Percentiles rank a stretch among this genome's conserved stretches.
Evolutionary conservation across 2,888 invertebrate species (phyloP).

Genomic region (Xestoiulus laeticollis): DNA sequence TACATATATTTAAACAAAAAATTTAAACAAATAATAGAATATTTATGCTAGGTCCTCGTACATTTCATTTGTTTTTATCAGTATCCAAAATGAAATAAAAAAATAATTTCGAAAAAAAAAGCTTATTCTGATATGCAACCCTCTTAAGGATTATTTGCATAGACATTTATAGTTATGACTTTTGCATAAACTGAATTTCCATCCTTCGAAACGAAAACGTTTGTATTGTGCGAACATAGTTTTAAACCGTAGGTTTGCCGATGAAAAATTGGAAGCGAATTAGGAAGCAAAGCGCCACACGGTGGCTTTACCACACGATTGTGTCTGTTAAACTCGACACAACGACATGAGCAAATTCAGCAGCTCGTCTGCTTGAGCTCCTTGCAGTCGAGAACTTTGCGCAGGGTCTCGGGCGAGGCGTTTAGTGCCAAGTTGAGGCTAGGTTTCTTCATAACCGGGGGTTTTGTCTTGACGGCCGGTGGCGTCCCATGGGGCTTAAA

Average conservation of each 20-base stretch:
- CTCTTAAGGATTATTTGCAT: not conserved
- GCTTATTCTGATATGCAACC: no score
- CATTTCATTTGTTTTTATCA: no score
- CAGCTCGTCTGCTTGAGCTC: slow-evolving; percentile 56
- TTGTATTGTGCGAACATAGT: not conserved
- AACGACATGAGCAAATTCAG: slow-evolving; percentile 6
- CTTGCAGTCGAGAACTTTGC: slow-evolving; percentile 39
- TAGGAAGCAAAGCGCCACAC: slow-evolving; percentile 3
- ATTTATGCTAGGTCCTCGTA: no score
- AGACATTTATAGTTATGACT: not conserved
- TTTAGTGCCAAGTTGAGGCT: slow-evolving; percentile 62
- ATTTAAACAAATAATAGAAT: no score
- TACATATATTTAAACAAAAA: no score
- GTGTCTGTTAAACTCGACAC: not conserved
- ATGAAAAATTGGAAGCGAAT: not conserved
- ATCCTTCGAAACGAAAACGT: not conserved
- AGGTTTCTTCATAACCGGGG: slow-evolving; percentile 79
- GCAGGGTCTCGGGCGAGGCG: slow-evolving; percentile 42
- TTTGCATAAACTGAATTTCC: not conserved
- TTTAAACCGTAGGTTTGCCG: not conserved
- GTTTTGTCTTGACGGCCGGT: slow-evolving; percentile 72
- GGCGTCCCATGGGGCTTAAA: slow-evolving; percentile 61
- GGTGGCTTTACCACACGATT: not conserved
- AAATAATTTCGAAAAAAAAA: no score
- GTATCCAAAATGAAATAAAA: no score